Percentiles rank a stretch among this genome's conserved stretches.
Evolutionary conservation across 1,140 invertebrate species (phyloP).

Genomic region (Diorhabda elongata): DNA sequence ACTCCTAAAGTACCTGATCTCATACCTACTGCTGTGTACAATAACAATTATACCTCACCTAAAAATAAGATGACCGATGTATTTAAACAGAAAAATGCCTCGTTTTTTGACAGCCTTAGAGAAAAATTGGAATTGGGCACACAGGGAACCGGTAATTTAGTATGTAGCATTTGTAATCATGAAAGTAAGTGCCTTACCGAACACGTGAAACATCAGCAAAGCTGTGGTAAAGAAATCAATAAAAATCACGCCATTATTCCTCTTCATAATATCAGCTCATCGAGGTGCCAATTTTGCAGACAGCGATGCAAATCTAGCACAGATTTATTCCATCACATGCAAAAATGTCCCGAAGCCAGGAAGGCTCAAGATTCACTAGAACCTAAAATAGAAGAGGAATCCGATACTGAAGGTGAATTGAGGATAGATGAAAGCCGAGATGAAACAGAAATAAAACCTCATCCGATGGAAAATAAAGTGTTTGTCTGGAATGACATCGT

Average conservation of each 20-base stretch:
- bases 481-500: constrained; percentile 68
- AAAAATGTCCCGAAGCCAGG: constrained; percentile 58
- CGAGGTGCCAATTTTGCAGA: constrained; percentile 79
- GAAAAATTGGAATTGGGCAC: constrained; percentile 61
- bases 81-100: constrained; percentile 67
- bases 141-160: constrained; percentile 53
- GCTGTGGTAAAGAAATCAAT: constrained; percentile 55
- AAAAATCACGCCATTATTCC: constrained; percentile 42
- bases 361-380: constrained; percentile 36
- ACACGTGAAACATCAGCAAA: constrained; percentile 67
- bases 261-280: constrained; percentile 58
- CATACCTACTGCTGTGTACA: constrained; percentile 29
- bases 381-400: constrained; percentile 25
- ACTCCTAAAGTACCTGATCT: constrained; percentile 31
- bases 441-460: constrained; percentile 49
- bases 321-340: constrained; percentile 69
- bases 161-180: constrained; percentile 70
- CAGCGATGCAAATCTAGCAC: constrained; percentile 77
- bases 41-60: constrained; percentile 35
- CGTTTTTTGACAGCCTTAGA: constrained; percentile 78
- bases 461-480: constrained; percentile 71
- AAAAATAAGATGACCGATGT: constrained; percentile 43
- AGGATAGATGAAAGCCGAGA: constrained; percentile 36
- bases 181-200: constrained; percentile 82
- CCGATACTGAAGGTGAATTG: constrained; percentile 45